Conservation (phyloP, 2,888 invertebrate genomes). For the Agrotis exclamationis region DNA sequence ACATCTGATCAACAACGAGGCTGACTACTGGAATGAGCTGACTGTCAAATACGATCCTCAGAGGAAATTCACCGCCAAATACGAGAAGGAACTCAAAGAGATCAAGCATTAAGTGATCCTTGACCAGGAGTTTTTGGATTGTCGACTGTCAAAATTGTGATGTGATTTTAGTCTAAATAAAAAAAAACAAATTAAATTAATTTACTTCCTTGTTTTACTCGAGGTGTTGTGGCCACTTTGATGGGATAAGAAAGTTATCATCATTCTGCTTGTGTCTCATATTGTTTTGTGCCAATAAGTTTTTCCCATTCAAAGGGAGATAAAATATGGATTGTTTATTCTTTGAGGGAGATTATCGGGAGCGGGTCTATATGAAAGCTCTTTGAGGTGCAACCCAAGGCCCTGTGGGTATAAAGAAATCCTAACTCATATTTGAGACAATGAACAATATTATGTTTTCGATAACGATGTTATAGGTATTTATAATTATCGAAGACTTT, state of each 20-base stretch:
- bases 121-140: not conserved
- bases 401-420: too few relatives aligned
- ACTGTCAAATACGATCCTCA: constrained; percentile 81
- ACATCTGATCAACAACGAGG: constrained; percentile 76
- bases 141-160: constrained; percentile 16
- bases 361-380: too few relatives aligned
- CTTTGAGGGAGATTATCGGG: not conserved
- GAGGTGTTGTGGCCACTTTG: not conserved
- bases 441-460: too few relatives aligned
- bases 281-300: not conserved
- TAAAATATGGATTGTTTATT: not conserved
- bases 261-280: not conserved
- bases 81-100: constrained; percentile 76
- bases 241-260: not conserved
- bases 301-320: too few relatives aligned
- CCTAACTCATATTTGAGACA: too few relatives aligned
- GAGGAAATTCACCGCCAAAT: constrained; percentile 74
- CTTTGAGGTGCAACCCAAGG: too few relatives aligned
- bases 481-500: too few relatives aligned
- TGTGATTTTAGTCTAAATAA: constrained; percentile 20
- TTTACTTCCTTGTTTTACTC: constrained; percentile 7
- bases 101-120: constrained; percentile 57
- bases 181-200: constrained; percentile 20
- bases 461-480: too few relatives aligned
- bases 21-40: constrained; percentile 80